Evolutionary conservation across 2,888 invertebrate species (phyloP), one percentile per base, ranked within the genome.

Genomic region (Plagiodera versicolora): DNA sequence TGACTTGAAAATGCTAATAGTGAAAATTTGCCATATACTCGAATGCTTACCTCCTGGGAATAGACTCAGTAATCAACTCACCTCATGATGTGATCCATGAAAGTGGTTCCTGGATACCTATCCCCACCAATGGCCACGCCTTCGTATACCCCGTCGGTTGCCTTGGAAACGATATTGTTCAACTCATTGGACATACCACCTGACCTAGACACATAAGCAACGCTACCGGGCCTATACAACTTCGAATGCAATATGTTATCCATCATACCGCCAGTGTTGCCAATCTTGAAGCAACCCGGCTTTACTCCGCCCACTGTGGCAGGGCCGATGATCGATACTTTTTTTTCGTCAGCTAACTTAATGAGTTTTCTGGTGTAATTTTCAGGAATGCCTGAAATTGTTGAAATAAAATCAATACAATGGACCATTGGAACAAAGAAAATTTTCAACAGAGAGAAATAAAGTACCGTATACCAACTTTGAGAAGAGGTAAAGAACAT

Each of bases 151-250:
- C 98, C 98, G 81, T 99, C 94, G 0, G 99, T 96, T 56, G 96
- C 91, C 75, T 97, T 94, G 0, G 96, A 93, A 63, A 99, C 86
- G 51, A 99, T 97, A 80, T 99, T 99, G 84, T 99, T 99, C 63
- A 99, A 83, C 78, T 99, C 99, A 79, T 99, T 99, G 52, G 97
- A 98, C 99, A 99, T 99, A 8, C 99, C 99, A 28, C 99, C 99
- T 0, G 98, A 98, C 18, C 98, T 88, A 0, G 98, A 98, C 0
- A 99, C 99, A 79, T 99, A 99, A 0, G 98, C 98, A 56, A 99
- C 95, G 76, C 97, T 90, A 73, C 99, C 99, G 0, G 98, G 92
- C 24, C 99, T 84, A 82, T 98, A 99, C 11, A 99, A 85, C 79
- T 97, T 97, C 68, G 98, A 98, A 76, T 98, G 94, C 1, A 99